Percentiles rank a stretch among this genome's conserved stretches.
Evolutionary conservation across 2,888 invertebrate genomes (phyloP).

Genomic region (Eutolmus rufibarbis): DNA sequence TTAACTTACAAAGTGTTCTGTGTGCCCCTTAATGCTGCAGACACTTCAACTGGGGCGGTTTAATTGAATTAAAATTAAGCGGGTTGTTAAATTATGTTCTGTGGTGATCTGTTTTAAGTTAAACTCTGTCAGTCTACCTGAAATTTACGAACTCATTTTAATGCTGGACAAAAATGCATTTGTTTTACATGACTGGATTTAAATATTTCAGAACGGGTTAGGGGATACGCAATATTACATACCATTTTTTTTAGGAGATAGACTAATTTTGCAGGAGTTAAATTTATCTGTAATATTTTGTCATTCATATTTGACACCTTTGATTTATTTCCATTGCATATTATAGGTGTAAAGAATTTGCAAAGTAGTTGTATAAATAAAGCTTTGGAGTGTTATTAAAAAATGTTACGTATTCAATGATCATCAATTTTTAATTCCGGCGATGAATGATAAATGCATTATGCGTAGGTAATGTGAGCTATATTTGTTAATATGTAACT

Average conservation of each 20-base stretch:
- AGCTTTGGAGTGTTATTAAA: too few species aligned
- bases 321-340: too few species aligned
- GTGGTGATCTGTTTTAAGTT: neutral
- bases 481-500: too few species aligned
- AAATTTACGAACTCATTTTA: neutral
- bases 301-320: too few species aligned
- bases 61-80: slow-evolving; percentile 21
- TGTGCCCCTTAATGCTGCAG: neutral
- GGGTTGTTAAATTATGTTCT: neutral
- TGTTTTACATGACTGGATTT: neutral
- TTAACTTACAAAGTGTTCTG: neutral
- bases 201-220: neutral
- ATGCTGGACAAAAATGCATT: neutral
- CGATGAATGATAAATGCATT: too few species aligned
- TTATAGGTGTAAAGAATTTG: too few species aligned
- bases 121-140: neutral
- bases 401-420: too few species aligned
- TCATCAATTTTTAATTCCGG: too few species aligned
- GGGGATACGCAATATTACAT: neutral
- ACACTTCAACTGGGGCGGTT: neutral
- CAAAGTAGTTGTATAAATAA: too few species aligned
- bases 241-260: neutral
- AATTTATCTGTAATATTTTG: too few species aligned
- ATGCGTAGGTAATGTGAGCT: too few species aligned
- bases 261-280: neutral